Evolutionary conservation across 2,888 invertebrate species (phyloP), one percentile per base, ranked within the genome.

Genomic region (Nephrocerus scutellatus): DNA sequence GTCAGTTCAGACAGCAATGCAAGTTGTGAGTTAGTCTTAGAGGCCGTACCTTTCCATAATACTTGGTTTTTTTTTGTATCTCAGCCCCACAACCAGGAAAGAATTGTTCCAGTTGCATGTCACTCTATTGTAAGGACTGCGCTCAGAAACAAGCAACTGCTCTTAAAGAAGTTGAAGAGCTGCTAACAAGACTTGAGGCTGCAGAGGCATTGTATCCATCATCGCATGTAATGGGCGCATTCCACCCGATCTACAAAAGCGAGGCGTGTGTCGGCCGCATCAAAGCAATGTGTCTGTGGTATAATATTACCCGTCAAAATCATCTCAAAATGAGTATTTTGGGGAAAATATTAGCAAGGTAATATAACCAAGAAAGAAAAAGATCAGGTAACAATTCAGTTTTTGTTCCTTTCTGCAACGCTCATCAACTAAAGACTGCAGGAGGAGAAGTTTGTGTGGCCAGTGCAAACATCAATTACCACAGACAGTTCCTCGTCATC

Each of bases 221-320:
- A 5, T 80, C 80, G 35, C 79, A 82, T 52, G 83, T 86, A 15
- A 83, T 92, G 70, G 83, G 79, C 0, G 70, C 70, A 6, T 77
- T 83, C 43, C 84, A 84, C 70, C 82, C 83, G 10, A 70, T 81
- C 12, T 67, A 68, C 48, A 66, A 64, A 44, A 65, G 62, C 16
- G 62, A 60, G 40, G 57, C 54, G 38, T 68, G 66, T 54, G 60
- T 70, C 28, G 64, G 63, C 3, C 62, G 63, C 23, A 68, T 70
- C 20, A 71, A 79, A 71, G 83, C 89, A 9, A 80, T 93, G 77
- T 89, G 87, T 57, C 72, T 91, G 3, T 95, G 93, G 92, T 85
- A 84, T 65, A 95, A 93, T 68, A 83, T 87, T 62, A 86, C 87
- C 1, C 77, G 79, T 52, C 86, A 89, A 64, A 81, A 91, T 64